Conservation (phyloP, 1,140 invertebrate genomes). For the Spodoptera litura region DNA sequence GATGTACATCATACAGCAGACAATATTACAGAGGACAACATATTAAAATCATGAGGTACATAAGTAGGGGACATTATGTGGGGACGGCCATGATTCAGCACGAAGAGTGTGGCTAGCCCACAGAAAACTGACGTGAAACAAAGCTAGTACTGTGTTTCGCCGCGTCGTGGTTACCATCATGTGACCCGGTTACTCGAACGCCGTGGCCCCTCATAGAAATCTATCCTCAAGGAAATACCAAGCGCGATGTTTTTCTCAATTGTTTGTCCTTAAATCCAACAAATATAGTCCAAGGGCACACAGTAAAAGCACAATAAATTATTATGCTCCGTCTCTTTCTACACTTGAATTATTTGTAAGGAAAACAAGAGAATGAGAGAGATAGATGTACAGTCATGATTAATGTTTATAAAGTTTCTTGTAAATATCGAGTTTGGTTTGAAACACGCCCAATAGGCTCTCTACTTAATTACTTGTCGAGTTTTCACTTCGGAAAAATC, state of each 20-base stretch:
- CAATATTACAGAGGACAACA: too few species aligned
- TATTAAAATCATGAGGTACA: too few species aligned
- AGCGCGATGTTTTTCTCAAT: background rate
- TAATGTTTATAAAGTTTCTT: slow-evolving; percentile 4
- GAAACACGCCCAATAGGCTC: background rate
- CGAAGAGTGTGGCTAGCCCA: too few species aligned
- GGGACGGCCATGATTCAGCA: too few species aligned
- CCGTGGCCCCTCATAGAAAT: too few species aligned
- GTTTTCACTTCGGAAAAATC: background rate
- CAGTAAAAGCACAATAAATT: slow-evolving; percentile 29
- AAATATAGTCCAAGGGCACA: background rate
- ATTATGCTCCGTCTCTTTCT: background rate
- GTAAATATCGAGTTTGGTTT: slow-evolving; percentile 1
- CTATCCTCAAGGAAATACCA: background rate
- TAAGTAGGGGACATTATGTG: too few species aligned
- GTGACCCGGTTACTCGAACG: too few species aligned
- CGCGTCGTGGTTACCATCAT: too few species aligned
- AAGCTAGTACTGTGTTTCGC: too few species aligned
- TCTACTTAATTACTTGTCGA: slow-evolving; percentile 24
- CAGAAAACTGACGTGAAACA: too few species aligned
- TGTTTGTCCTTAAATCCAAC: too few species aligned
- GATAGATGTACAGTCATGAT: background rate
- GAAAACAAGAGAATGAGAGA: slow-evolving; percentile 1
- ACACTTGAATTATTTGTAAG: background rate
- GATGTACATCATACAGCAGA: too few species aligned